Percentiles rank a stretch among this genome's conserved stretches.
These are phyloP conservation scores for Porites australiensis DNA, from an alignment of 64 coral and sea anemone genomes.

Conservation along the genomic window DNA sequence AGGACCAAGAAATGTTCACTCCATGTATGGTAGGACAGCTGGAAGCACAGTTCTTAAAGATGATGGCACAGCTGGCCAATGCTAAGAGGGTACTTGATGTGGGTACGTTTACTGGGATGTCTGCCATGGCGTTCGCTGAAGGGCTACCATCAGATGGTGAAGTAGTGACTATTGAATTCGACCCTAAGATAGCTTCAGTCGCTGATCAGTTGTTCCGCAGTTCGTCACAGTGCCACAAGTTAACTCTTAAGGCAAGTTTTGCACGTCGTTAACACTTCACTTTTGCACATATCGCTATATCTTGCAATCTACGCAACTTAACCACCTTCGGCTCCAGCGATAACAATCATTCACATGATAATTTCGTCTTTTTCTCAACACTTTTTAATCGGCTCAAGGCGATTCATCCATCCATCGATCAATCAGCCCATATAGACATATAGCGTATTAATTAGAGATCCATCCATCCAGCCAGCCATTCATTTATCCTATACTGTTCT, in stretches of 20 bases:
- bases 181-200: slow-evolving; percentile 23
- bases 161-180: slow-evolving; percentile 66
- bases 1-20: slow-evolving; percentile 51
- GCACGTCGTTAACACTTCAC: no score
- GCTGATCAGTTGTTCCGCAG: slow-evolving; percentile 27
- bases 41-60: slow-evolving; percentile 76
- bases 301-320: no score
- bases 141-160: slow-evolving; percentile 54
- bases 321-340: no score
- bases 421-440: no score
- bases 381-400: no score
- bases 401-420: no score
- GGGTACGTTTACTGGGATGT: slow-evolving; percentile 76
- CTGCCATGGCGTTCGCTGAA: slow-evolving; percentile 66
- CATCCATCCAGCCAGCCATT: no score
- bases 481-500: no score
- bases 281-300: no score
- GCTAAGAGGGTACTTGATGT: slow-evolving; percentile 63
- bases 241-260: slow-evolving; percentile 42
- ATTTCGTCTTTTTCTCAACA: no score
- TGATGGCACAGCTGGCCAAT: slow-evolving; percentile 56
- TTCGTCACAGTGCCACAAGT: slow-evolving; percentile 50
- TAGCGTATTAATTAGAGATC: no score
- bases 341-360: no score
- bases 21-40: slow-evolving; percentile 75